A percentile compares a stretch with the other conserved stretches of the same genome.
phyloP scores from a whole-genome alignment of 1,140 invertebrate species.

The Procambarus virginalis region DNA sequence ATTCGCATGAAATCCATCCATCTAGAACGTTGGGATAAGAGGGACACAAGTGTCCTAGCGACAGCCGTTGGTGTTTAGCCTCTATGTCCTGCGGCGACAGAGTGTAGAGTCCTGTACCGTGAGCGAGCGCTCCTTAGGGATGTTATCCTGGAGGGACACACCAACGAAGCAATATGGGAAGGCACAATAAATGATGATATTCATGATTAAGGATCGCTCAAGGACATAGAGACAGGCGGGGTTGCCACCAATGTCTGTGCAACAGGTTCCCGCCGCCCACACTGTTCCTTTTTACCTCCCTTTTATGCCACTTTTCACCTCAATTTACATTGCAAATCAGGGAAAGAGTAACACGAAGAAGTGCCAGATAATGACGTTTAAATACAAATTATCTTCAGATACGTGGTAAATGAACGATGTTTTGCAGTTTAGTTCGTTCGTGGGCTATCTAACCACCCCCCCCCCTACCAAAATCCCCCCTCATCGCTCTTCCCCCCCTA shows the following conservation, averaged over 20 bases:
- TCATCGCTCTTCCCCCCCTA: too few relatives aligned
- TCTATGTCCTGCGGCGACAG: background rate
- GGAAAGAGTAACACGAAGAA: too few relatives aligned
- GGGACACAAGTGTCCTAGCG: background rate
- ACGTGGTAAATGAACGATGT: too few relatives aligned
- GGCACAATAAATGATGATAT: background rate
- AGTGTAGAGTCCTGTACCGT: background rate
- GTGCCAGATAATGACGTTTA: too few relatives aligned
- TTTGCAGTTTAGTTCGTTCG: too few relatives aligned
- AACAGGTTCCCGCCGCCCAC: too few relatives aligned
- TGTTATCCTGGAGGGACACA: background rate
- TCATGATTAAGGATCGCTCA: background rate
- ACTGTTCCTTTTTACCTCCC: too few relatives aligned
- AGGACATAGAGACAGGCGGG: background rate
- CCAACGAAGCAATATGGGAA: background rate
- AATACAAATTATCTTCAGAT: too few relatives aligned
- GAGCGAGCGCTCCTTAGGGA: background rate
- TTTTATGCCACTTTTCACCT: too few relatives aligned
- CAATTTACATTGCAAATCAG: too few relatives aligned
- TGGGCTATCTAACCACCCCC: background rate
- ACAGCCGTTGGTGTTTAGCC: background rate
- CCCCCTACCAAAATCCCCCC: too few relatives aligned
- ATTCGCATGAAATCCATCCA: background rate
- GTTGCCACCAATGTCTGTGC: too few relatives aligned
- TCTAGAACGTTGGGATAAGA: background rate